phyloP scores from a whole-genome alignment of 2,113 vertebrate genomes.

The Empidonax traillii region DNA sequence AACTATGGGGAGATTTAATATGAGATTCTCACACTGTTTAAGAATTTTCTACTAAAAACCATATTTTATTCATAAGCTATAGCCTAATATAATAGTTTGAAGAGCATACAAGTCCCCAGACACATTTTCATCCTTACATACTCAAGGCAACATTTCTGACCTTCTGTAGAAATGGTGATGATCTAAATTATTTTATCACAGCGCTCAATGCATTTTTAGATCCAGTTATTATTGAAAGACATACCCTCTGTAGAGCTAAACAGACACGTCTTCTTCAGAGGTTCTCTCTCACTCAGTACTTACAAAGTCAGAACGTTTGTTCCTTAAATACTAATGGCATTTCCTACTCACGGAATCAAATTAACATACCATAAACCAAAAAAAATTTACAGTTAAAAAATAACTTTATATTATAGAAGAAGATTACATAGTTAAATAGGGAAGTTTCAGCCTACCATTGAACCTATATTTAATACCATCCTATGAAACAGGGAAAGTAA shows the following conservation, averaged over 20 bases:
- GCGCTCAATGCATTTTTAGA: conserved; percentile 41
- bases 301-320: background rate
- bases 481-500: background rate
- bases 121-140: background rate
- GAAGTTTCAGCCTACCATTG: background rate
- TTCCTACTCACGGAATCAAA: background rate
- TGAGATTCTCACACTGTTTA: background rate
- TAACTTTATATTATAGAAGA: background rate
- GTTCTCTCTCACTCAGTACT: background rate
- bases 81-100: background rate
- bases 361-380: background rate
- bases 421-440: background rate
- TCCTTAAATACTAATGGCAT: background rate
- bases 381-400: background rate
- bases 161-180: conserved; percentile 31
- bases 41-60: background rate
- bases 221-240: background rate
- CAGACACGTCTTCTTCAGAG: background rate
- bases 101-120: background rate
- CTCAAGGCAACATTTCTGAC: conserved; percentile 44
- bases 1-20: background rate
- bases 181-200: conserved; percentile 46
- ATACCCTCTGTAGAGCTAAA: background rate
- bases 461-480: background rate
- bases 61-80: background rate